Percentiles rank a stretch among this genome's conserved stretches.
Evolutionary conservation across 2,797 vertebrate species (phyloP).

Genomic region (Miichthys miiuy): DNA sequence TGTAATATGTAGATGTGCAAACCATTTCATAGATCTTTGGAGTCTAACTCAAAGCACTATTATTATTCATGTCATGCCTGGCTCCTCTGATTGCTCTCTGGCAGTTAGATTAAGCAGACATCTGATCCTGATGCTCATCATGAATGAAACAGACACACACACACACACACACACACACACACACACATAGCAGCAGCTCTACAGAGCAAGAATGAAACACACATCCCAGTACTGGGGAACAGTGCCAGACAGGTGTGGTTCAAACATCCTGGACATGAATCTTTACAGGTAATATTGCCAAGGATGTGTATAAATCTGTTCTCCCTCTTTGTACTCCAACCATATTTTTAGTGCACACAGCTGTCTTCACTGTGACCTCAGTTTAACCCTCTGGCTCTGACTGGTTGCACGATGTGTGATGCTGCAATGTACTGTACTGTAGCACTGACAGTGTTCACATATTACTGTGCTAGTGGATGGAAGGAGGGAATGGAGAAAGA

Average conservation of each 20-base stretch:
- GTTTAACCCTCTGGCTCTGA: constrained; percentile 47
- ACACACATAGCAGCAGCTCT: constrained; percentile 4
- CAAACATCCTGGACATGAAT: constrained; percentile 13
- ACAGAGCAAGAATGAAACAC: constrained; percentile 28
- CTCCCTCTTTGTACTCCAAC: background rate
- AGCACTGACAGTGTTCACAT: constrained; percentile 20
- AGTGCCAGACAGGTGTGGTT: constrained; percentile 42
- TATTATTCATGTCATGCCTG: constrained; percentile 56
- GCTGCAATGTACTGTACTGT: constrained; percentile 23
- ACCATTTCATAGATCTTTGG: constrained; percentile 6
- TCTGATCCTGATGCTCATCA: constrained; percentile 55
- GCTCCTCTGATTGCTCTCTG: constrained; percentile 43
- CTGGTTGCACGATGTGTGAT: constrained; percentile 8
- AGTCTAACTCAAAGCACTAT: constrained; percentile 26
- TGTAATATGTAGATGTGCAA: background rate
- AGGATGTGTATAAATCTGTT: background rate
- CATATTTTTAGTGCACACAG: background rate
- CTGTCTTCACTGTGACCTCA: constrained; percentile 52
- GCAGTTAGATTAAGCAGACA: constrained; percentile 54
- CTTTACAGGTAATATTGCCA: background rate
- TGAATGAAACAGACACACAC: constrained; percentile 32
- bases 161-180: constrained; percentile 19
- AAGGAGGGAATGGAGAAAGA: background rate
- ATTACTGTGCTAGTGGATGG: background rate
- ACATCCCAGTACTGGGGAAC: constrained; percentile 8